Percentiles rank a stretch among this genome's conserved stretches.
Evolutionary conservation across 2,888 invertebrate genomes (phyloP).

Genomic region (Mesopsocus fuscifrons): DNA sequence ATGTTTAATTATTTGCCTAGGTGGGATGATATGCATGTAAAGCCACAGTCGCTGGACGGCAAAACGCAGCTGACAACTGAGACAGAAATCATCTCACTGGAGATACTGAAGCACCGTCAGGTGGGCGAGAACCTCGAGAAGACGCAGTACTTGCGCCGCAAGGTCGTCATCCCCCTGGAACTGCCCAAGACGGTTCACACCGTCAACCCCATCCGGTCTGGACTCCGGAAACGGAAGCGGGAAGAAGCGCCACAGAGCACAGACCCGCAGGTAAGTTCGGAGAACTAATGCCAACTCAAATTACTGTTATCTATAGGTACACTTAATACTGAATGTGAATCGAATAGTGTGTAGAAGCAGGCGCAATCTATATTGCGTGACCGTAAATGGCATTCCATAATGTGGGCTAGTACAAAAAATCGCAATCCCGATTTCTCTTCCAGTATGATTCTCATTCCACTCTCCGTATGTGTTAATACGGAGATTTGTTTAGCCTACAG

Average conservation of each 20-base stretch:
- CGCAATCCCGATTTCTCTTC: too few relatives aligned
- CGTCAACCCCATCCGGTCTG: conserved; percentile 86
- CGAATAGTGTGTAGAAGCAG: too few relatives aligned
- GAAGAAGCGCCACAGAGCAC: conserved; percentile 88
- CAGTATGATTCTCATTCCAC: too few relatives aligned
- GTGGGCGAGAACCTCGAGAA: conserved; percentile 73
- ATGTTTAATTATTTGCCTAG: too few relatives aligned
- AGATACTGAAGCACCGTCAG: conserved; percentile 73
- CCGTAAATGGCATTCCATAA: too few relatives aligned
- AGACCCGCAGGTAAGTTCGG: conserved; percentile 81
- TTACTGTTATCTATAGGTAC: too few relatives aligned
- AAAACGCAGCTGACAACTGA: conserved; percentile 91
- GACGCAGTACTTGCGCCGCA: conserved; percentile 81
- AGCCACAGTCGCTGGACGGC: conserved; percentile 68
- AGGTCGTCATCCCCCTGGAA: conserved; percentile 86
- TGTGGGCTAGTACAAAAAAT: too few relatives aligned
- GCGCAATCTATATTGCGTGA: too few relatives aligned
- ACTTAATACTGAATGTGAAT: too few relatives aligned
- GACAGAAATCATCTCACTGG: conserved; percentile 84
- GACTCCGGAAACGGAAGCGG: conserved; percentile 76
- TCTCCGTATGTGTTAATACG: too few relatives aligned
- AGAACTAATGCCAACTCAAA: too few relatives aligned
- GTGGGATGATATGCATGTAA: conserved; percentile 91
- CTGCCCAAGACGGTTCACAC: conserved; percentile 82
- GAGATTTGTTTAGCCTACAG: too few relatives aligned